Base-by-base conservation (phyloP, 2,888 invertebrate species). In the Tipula vernalis region DNA sequence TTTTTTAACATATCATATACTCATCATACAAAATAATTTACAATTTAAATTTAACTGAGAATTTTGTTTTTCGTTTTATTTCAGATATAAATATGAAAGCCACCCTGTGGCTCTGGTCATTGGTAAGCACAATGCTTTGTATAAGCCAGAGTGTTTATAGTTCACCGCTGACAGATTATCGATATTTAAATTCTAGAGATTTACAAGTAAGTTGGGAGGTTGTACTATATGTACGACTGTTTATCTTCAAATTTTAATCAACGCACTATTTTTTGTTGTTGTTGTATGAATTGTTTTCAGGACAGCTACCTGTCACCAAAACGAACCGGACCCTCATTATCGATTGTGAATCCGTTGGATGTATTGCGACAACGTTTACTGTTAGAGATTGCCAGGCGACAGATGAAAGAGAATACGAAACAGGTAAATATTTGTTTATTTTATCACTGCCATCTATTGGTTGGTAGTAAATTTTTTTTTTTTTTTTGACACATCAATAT, bases 311-410 rank as follows among this genome's bases (percentile, higher is more conserved):
- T 92, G 86, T 92, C 93, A 89, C 91, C 92, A 89, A 94, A 94
- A 90, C 93, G 94, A 90, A 94, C 94, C 91, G 94, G 94, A 91
- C 94, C 94, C 5, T 96, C 96, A 13, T 92, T 97, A 88, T 97
- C 97, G 88, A 96, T 97, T 92, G 96, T 96, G 89, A 96, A 96
- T 92, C 96, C 97, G 0, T 92, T 97, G 93, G 97, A 97, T 91
- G 97, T 97, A 86, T 93, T 97, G 84, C 94, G 97, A 88, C 95
- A 97, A 90, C 94, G 96, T 89, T 94, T 97, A 86, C 91, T 97
- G 88, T 92, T 97, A 89, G 97, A 97, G 92, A 95, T 97, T 88
- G 96, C 96, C 15, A 94, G 97, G 89, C 95, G 96, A 91, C 95
- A 96, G 92, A 95, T 95, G 92, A 94, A 95, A 89, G 95, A 96